Evolutionary conservation across 2,888 invertebrate genomes (phyloP).

Genomic region (Cheilosia urbana): DNA sequence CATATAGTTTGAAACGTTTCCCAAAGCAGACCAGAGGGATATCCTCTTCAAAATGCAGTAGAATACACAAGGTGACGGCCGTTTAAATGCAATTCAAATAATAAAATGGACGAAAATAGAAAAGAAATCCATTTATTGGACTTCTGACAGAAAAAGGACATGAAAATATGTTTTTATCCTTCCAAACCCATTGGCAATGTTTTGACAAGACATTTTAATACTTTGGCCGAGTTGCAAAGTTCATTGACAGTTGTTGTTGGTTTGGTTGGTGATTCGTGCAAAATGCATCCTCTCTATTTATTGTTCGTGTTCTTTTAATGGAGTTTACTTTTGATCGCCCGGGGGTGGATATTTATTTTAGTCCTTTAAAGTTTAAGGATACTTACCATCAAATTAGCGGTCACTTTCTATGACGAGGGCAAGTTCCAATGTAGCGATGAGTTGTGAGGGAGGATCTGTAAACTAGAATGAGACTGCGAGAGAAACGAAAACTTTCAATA

Average conservation of each 20-base stretch:
- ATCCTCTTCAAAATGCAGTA: constrained; percentile 27
- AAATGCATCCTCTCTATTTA: background rate
- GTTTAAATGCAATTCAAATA: constrained; percentile 48
- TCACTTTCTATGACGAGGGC: no score
- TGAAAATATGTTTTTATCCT: constrained; percentile 1
- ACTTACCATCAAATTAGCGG: no score
- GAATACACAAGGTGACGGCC: constrained; percentile 44
- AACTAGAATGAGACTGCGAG: no score
- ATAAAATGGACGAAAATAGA: constrained; percentile 2
- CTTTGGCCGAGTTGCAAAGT: constrained; percentile 54
- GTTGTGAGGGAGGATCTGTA: no score
- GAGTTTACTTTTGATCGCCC: no score
- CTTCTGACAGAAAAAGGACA: constrained; percentile 41
- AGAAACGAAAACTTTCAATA: no score
- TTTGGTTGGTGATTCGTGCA: background rate
- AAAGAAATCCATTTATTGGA: constrained; percentile 38
- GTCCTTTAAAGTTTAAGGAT: no score
- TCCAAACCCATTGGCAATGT: constrained; percentile 19
- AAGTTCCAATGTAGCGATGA: no score
- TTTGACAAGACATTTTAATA: constrained; percentile 40
- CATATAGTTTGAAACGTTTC: constrained; percentile 27
- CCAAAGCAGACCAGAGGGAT: background rate
- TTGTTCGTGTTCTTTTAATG: background rate
- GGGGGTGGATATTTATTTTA: no score
- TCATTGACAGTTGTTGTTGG: constrained; percentile 5